Percentiles rank a stretch among this genome's conserved stretches.
Conservation (phyloP, 2,888 invertebrate genomes). For the Cheilosia urbana region DNA sequence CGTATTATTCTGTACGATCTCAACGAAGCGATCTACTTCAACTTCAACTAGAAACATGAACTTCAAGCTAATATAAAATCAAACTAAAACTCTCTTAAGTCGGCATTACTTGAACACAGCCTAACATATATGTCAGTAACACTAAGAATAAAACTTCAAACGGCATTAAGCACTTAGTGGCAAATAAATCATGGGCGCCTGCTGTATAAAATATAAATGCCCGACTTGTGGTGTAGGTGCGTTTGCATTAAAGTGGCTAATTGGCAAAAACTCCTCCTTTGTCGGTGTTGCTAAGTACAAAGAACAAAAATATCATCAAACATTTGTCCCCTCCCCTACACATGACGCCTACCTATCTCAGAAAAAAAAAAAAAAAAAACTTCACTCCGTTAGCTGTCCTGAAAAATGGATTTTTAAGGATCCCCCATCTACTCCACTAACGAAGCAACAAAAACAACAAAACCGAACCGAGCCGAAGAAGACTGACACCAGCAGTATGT, state of each 20-base stretch:
- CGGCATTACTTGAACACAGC: too few species aligned
- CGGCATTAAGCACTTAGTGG: conserved; percentile 16
- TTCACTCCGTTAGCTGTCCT: conserved; percentile 19
- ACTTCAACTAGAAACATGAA: too few species aligned
- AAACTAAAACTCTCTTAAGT: too few species aligned
- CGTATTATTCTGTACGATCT: too few species aligned
- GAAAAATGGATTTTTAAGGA: conserved; percentile 31
- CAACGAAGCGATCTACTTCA: too few species aligned
- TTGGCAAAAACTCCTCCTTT: conserved; percentile 13
- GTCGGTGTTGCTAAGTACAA: conserved; percentile 6
- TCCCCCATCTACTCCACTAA: conserved; percentile 7
- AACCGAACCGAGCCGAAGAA: conserved; percentile 10
- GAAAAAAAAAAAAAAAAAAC: conserved; percentile 3
- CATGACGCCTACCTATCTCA: not conserved
- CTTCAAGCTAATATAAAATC: too few species aligned
- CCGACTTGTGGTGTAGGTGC: not conserved
- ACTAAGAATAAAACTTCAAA: not conserved
- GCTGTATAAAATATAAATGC: not conserved
- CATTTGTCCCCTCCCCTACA: not conserved
- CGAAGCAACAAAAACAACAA: conserved; percentile 29
- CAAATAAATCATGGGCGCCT: not conserved
- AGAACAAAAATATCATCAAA: not conserved
- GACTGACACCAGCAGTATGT: conserved; percentile 68
- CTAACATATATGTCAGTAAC: too few species aligned
- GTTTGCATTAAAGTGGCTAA: conserved; percentile 37